Evolutionary conservation across 2,113 vertebrate species (phyloP).

Genomic region (Cinclus mexicanus): DNA sequence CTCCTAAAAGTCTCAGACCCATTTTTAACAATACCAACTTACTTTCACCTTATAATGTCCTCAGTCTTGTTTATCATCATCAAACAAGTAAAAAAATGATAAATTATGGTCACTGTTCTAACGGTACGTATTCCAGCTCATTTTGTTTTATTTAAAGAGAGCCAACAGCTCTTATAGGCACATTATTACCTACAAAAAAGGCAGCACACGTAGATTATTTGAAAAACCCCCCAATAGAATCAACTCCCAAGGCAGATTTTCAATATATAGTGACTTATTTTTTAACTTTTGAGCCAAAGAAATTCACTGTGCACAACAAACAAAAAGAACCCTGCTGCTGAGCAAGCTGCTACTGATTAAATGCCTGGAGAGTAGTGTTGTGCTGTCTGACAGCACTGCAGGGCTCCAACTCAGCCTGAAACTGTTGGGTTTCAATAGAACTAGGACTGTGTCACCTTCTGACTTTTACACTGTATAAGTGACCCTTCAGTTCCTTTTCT

Average conservation of each 20-base stretch:
- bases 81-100: neutral
- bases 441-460: neutral
- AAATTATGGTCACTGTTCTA: neutral
- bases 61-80: neutral
- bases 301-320: neutral
- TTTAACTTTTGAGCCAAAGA: neutral
- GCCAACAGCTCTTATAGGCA: neutral
- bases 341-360: neutral
- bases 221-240: neutral
- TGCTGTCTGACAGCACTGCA: neutral
- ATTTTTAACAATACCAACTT: neutral
- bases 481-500: neutral
- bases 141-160: neutral
- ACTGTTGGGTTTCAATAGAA: neutral
- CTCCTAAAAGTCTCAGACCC: neutral
- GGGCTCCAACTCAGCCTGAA: neutral
- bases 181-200: neutral
- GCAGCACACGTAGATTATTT: neutral
- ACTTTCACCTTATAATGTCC: neutral
- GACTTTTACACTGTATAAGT: neutral
- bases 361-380: neutral
- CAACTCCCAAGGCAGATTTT: neutral
- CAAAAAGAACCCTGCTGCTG: neutral
- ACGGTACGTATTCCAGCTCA: fast-evolving
- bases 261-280: neutral